Evolutionary conservation across 37 sponge, comb jelly and placozoan genomes (phyloP).

Genomic region (Spongilla lacustris): DNA sequence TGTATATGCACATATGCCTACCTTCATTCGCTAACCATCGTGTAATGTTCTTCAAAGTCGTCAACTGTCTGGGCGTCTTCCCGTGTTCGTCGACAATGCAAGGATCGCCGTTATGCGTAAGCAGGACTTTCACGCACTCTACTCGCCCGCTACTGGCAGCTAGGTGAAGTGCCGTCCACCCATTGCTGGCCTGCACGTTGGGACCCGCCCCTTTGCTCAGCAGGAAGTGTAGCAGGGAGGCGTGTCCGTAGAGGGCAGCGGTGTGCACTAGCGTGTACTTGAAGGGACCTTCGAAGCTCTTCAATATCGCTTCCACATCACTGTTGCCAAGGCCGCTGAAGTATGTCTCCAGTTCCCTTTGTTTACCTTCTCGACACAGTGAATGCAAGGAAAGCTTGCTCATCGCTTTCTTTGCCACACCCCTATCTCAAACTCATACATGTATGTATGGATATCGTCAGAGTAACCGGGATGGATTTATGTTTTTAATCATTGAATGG

Average conservation of each 20-base stretch:
- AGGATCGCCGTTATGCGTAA: conserved; percentile 61
- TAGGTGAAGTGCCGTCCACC: conserved; percentile 84
- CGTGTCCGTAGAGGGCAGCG: conserved; percentile 61
- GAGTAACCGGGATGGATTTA: too few relatives aligned
- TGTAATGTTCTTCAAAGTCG: conserved; percentile 54
- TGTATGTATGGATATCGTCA: too few relatives aligned
- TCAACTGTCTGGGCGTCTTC: conserved; percentile 77
- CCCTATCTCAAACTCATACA: not conserved
- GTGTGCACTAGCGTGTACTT: conserved; percentile 87
- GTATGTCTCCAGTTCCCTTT: conserved; percentile 46
- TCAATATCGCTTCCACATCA: conserved; percentile 26
- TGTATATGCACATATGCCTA: conserved; percentile 8
- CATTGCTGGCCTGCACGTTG: conserved; percentile 74
- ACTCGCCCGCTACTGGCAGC: conserved; percentile 75
- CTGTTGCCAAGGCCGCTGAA: conserved; percentile 12
- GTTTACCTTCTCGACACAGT: conserved; percentile 68
- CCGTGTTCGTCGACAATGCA: conserved; percentile 59
- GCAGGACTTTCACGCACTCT: conserved; percentile 65
- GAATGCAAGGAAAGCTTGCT: conserved; percentile 39
- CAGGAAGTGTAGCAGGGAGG: conserved; percentile 56
- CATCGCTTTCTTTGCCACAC: not conserved
- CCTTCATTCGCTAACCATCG: conserved; percentile 57
- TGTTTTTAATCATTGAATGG: too few relatives aligned
- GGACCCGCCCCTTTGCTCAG: conserved; percentile 53
- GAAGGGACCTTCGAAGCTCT: conserved; percentile 69